Evolutionary conservation across 2,113 vertebrate species (phyloP).

Genomic region (Crotalus horridus): DNA sequence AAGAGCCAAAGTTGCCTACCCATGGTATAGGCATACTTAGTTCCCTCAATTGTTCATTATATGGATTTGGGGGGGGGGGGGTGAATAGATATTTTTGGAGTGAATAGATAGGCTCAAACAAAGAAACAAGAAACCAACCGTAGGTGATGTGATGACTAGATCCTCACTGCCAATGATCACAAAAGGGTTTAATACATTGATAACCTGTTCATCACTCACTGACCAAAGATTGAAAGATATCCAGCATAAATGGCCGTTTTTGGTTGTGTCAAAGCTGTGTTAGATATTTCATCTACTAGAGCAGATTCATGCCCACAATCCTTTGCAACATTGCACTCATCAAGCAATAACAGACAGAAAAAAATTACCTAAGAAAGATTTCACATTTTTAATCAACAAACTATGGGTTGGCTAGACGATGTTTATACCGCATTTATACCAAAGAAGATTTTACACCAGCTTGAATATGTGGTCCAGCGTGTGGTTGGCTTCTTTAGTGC

Average conservation of each 20-base stretch:
- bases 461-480: too few relatives aligned
- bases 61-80: too few relatives aligned
- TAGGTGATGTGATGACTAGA: neutral
- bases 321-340: neutral
- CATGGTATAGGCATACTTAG: too few relatives aligned
- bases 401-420: neutral
- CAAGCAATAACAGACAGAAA: neutral
- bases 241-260: neutral
- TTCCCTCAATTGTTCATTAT: too few relatives aligned
- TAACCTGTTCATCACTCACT: neutral
- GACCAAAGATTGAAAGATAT: neutral
- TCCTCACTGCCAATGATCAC: neutral
- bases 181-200: neutral
- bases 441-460: conserved; percentile 13
- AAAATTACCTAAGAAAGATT: neutral
- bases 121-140: neutral
- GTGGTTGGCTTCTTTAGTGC: neutral
- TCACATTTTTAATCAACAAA: neutral
- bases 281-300: neutral
- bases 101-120: neutral
- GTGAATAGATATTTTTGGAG: too few relatives aligned
- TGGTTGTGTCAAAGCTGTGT: neutral
- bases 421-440: conserved; percentile 43
- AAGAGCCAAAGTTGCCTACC: too few relatives aligned
- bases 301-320: neutral